Evolutionary conservation across 2,888 invertebrate genomes (phyloP), one percentile per base, ranked within the genome.

Genomic region (Aromia moschata): DNA sequence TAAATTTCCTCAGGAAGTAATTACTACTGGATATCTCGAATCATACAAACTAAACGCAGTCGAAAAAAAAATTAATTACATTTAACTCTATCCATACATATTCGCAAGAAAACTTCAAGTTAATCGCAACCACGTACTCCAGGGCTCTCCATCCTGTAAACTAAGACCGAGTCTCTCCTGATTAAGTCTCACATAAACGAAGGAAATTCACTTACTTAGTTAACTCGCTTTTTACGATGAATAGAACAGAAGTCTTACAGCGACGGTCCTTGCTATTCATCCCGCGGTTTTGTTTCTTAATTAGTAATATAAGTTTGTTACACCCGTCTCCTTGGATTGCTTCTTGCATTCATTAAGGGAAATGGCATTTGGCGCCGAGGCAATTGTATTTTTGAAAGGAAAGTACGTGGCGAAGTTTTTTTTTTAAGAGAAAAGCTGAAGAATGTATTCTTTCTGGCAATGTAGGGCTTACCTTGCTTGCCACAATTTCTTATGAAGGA

Each of bases 201-300:
- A 49, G 44, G 40, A 56, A 56, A 47, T 56, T 46, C 25, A 46
- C 30, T 44, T 56, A 56, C 31, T 44, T 56, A 56, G 56, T 49
- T 47, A 56, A 40, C 31, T 56, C 33, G 16, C 41, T 56, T 31
- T 47, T 49, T 49, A 41, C 49, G 30, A 43, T 49, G 49, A 41
- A 40, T 40, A 36, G 49, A 41, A 56, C 33, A 56, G 37, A 41
- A 47, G 41, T 41, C 38, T 52, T 68, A 59, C 62, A 49, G 61
- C 36, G n/a, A 20, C 36, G 20, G 36, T 33, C 33, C 33, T 49
- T 49, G 37, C 20, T 20, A 37, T 49, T 49, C 38, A 49, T 37
- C 20, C 38, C 7, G 49, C 18, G 49, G 49, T 49, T 7, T 49
- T 43, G 20, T 49, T 49, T 36, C 25, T 20, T 49, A 49, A 49